These are phyloP conservation scores for Tragelaphus imberbis DNA, from an alignment of 2,113 vertebrate genomes.

Conservation along the genomic window DNA sequence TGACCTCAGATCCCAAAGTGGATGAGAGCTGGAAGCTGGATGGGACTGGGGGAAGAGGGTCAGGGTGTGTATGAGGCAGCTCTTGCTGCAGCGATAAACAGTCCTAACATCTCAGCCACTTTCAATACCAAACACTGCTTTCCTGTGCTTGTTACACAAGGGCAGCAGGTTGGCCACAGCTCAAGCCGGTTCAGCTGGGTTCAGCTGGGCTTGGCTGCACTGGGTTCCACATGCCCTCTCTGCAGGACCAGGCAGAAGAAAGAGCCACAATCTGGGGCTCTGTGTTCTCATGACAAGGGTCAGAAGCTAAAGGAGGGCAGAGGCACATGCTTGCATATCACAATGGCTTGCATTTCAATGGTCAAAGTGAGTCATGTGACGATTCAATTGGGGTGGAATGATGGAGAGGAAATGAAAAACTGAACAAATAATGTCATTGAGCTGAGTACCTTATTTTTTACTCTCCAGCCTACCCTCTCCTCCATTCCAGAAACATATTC, in stretches of 20 bases:
- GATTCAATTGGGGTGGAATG: rapidly evolving
- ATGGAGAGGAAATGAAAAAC: not conserved
- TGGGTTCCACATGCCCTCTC: not conserved
- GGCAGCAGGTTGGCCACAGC: not conserved
- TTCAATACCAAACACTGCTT: not conserved
- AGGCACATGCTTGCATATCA: not conserved
- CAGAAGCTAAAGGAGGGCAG: not conserved
- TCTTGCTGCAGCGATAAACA: not conserved
- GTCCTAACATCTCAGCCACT: not conserved
- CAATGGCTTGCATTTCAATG: rapidly evolving
- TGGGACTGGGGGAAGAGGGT: not conserved
- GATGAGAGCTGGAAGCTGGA: not conserved
- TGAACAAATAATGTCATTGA: not conserved
- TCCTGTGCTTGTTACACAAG: rapidly evolving
- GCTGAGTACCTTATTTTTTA: not conserved
- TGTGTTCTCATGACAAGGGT: not conserved
- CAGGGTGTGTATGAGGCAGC: not conserved
- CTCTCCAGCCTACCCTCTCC: not conserved
- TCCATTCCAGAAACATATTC: not conserved
- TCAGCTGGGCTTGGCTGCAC: not conserved
- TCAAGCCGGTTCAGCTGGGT: not conserved
- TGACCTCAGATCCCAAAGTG: not conserved
- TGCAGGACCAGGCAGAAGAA: not conserved
- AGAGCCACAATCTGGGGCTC: not conserved
- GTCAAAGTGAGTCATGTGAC: not conserved